Evolutionary conservation across 2,797 vertebrate genomes (phyloP).

Genomic region (Platalea minor): DNA sequence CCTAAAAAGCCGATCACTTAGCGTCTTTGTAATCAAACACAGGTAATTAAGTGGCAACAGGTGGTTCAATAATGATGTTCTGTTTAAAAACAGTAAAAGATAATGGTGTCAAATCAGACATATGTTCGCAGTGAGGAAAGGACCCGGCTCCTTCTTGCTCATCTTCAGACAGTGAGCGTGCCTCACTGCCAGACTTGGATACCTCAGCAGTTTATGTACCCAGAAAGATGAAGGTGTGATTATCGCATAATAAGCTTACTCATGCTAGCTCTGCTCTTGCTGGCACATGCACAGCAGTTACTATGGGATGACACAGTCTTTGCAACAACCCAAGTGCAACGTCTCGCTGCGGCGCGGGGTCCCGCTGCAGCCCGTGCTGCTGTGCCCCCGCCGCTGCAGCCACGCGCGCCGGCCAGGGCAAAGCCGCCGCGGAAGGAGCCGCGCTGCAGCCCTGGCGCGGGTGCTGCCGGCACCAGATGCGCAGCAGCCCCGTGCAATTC

Average conservation of each 20-base stretch:
- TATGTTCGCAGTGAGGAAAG: neutral
- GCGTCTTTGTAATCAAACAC: neutral
- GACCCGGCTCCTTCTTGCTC: neutral
- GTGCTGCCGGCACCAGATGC: neutral
- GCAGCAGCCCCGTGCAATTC: neutral
- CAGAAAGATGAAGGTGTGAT: constrained; percentile 63
- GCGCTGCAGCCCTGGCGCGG: accelerated
- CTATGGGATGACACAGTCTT: constrained; percentile 21
- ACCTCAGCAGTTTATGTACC: constrained; percentile 57
- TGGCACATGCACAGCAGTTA: constrained; percentile 59
- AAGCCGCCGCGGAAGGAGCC: neutral
- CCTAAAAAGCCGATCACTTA: neutral
- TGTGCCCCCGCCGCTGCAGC: neutral
- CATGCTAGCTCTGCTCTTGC: constrained; percentile 54
- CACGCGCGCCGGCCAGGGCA: accelerated
- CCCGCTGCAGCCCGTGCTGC: neutral
- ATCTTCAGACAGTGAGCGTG: constrained; percentile 25
- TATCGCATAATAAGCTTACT: constrained; percentile 61
- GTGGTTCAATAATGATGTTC: constrained; percentile 15
- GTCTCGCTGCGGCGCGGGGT: neutral
- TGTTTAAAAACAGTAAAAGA: constrained; percentile 35
- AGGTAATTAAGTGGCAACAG: constrained; percentile 41
- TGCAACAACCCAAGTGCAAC: neutral
- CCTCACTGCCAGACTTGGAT: constrained; percentile 18
- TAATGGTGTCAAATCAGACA: constrained; percentile 21